These are phyloP conservation scores for Andrena hattorfiana DNA, from an alignment of 2,888 invertebrate genomes.

Conservation along the genomic window DNA sequence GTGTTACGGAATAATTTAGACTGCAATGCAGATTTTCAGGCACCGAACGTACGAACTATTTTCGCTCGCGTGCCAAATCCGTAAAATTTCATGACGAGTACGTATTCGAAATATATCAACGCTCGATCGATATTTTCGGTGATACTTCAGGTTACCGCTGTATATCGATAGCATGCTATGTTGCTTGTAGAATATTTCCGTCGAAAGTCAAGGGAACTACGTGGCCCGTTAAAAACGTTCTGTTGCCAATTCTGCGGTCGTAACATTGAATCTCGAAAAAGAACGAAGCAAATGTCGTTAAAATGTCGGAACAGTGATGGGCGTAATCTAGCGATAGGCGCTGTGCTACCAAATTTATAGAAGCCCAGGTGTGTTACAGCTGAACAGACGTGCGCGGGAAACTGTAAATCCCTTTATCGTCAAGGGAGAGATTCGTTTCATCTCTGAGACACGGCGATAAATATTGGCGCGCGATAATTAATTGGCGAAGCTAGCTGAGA, in stretches of 20 bases:
- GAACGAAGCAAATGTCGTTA: background rate
- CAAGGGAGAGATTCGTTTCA: slow-evolving; percentile 22
- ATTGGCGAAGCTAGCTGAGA: background rate
- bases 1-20: slow-evolving; percentile 64
- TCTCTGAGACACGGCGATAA: slow-evolving; percentile 9
- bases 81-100: slow-evolving; percentile 30
- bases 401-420: slow-evolving; percentile 7
- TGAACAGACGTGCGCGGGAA: background rate
- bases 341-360: background rate
- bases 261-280: background rate
- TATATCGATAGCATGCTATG: background rate
- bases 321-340: background rate
- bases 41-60: slow-evolving; percentile 36
- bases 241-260: background rate
- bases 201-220: background rate
- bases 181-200: background rate
- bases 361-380: background rate
- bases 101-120: slow-evolving; percentile 26
- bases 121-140: slow-evolving; percentile 12
- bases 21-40: slow-evolving; percentile 80
- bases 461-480: slow-evolving; percentile 24
- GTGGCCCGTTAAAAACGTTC: background rate
- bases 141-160: background rate
- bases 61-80: slow-evolving; percentile 66
- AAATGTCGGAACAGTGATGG: too few species aligned